Percentiles rank a stretch among this genome's conserved stretches.
phyloP scores from a whole-genome alignment of 2,113 vertebrate species.

The Catharus fuscescens region DNA sequence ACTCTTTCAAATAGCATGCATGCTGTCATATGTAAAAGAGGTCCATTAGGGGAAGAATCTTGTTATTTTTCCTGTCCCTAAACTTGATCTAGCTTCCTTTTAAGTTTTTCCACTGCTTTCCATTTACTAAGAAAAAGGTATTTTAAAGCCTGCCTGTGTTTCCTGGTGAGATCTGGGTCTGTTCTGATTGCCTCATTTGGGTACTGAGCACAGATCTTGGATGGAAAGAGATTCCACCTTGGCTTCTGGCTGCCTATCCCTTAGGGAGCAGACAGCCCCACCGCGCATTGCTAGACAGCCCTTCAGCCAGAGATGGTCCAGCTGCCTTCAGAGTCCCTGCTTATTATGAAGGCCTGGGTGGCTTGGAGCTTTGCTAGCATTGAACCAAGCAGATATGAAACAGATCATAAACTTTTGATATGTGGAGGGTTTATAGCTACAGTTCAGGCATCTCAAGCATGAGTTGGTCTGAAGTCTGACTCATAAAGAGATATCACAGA shows the following conservation, averaged over 20 bases:
- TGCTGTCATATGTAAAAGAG: neutral
- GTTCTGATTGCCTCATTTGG: neutral
- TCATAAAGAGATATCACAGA: neutral
- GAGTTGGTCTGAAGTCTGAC: neutral
- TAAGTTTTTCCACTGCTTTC: neutral
- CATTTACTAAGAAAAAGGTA: neutral
- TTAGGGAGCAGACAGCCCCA: neutral
- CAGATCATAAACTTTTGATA: neutral
- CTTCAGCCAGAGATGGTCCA: neutral
- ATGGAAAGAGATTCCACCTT: neutral
- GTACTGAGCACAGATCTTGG: neutral
- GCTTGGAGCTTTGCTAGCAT: rapidly evolving
- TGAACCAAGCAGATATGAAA: neutral
- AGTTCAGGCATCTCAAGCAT: neutral
- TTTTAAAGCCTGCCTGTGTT: neutral
- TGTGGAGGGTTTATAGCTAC: neutral
- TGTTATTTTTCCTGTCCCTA: neutral
- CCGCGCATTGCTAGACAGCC: neutral
- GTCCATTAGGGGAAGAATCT: neutral
- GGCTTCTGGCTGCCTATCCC: neutral
- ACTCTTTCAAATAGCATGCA: neutral
- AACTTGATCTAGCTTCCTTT: neutral
- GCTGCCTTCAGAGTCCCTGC: neutral
- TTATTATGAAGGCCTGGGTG: neutral
- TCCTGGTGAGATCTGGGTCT: neutral